Conservation (phyloP, 2,113 vertebrate species). For the Hemicordylus capensis region DNA sequence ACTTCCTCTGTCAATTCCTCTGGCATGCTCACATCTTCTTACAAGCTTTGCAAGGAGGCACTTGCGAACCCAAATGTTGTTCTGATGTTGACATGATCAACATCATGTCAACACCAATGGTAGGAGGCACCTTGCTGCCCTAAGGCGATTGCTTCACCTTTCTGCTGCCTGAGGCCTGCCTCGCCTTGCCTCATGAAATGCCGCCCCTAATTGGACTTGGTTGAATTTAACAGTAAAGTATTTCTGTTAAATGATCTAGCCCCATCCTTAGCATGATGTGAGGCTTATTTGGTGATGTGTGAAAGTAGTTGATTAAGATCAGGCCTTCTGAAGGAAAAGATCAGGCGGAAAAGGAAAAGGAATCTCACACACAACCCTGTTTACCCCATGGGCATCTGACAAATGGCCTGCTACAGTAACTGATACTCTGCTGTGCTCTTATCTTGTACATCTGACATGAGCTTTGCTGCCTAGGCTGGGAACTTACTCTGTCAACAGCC, state of each 20-base stretch:
- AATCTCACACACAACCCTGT: rapidly evolving
- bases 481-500: constrained; percentile 45
- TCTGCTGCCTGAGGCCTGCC: too few relatives aligned
- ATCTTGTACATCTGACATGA: constrained; percentile 1
- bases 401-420: background rate
- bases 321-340: background rate
- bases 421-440: background rate
- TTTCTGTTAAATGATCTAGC: background rate
- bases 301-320: background rate
- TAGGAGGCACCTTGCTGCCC: too few relatives aligned
- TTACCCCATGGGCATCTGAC: constrained; percentile 11
- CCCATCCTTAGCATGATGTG: background rate
- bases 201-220: background rate
- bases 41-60: too few relatives aligned
- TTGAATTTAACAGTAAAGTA: background rate
- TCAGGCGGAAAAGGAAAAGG: background rate
- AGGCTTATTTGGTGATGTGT: background rate
- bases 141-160: too few relatives aligned
- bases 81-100: too few relatives aligned
- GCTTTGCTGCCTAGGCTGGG: constrained; percentile 3
- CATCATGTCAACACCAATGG: too few relatives aligned
- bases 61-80: too few relatives aligned
- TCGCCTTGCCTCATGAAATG: too few relatives aligned
- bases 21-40: too few relatives aligned
- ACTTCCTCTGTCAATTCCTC: too few relatives aligned